These are phyloP conservation scores for Gopherus flavomarginatus DNA, from an alignment of 2,113 vertebrate species.

Conservation along the genomic window DNA sequence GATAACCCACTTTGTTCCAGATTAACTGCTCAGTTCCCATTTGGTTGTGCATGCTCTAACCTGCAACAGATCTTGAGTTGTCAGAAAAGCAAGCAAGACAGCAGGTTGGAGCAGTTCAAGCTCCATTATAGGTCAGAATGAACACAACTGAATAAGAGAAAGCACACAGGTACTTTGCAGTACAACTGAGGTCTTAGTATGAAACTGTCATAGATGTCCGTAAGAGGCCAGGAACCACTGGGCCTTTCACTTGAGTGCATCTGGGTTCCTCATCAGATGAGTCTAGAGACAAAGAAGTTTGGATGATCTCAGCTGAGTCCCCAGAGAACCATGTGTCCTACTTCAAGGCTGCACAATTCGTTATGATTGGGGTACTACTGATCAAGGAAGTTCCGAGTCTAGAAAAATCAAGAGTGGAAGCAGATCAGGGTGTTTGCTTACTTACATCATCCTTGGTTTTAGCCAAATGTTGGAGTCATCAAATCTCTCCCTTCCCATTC, in stretches of 20 bases:
- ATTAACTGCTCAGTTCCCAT: not conserved
- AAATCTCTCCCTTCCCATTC: not conserved
- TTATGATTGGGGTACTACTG: not conserved
- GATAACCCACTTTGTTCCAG: not conserved
- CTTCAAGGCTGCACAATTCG: rapidly evolving
- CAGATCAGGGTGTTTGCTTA: not conserved
- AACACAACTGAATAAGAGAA: not conserved
- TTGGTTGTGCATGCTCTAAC: rapidly evolving
- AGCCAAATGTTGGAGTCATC: not conserved
- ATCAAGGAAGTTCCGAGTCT: not conserved
- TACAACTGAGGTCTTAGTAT: not conserved
- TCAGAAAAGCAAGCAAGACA: not conserved
- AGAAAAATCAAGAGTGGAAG: not conserved
- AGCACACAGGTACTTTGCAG: not conserved
- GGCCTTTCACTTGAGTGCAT: rapidly evolving
- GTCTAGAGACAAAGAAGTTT: rapidly evolving
- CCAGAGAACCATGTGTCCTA: not conserved
- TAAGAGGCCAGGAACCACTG: rapidly evolving
- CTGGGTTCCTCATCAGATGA: not conserved
- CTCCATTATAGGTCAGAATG: rapidly evolving
- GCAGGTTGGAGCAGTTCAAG: rapidly evolving
- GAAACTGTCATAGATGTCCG: not conserved
- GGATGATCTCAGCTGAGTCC: not conserved
- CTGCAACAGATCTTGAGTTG: rapidly evolving
- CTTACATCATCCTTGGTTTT: not conserved